Percentiles rank a stretch among this genome's conserved stretches.
Conservation (phyloP, 2,797 vertebrate genomes). For the Artibeus jamaicensis region DNA sequence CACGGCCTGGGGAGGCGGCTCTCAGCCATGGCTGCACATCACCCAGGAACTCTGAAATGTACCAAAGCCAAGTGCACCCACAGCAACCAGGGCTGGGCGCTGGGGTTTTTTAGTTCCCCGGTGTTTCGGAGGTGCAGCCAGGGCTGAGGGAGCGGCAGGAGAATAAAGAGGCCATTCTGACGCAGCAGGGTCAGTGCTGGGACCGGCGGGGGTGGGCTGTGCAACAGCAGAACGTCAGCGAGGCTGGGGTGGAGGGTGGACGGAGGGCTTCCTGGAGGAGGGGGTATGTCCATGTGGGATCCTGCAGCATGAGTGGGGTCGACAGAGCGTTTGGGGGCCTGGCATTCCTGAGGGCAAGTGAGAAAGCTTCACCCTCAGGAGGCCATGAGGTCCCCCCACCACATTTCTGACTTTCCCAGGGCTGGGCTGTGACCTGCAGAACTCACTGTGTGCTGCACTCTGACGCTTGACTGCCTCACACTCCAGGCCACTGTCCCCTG, state of each 20-base stretch:
- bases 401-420: too few species aligned
- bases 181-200: not conserved
- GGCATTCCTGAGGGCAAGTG: not conserved
- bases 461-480: too few species aligned
- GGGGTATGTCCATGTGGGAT: fast-evolving
- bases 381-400: too few species aligned
- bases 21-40: not conserved
- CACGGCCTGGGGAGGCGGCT: fast-evolving
- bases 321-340: not conserved
- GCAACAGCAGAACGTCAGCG: not conserved
- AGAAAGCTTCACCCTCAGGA: too few species aligned
- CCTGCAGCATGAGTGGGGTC: not conserved
- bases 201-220: not conserved
- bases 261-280: not conserved
- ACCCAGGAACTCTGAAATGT: not conserved
- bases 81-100: too few species aligned
- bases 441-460: too few species aligned
- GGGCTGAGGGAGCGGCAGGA: not conserved
- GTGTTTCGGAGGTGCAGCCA: not conserved
- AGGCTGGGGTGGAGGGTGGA: not conserved
- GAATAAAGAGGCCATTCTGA: not conserved
- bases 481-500: not conserved
- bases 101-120: not conserved
- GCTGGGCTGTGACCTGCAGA: too few species aligned
- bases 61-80: fast-evolving